phyloP scores from a whole-genome alignment of 2,888 invertebrate species.

The Dryobotodes eremita region DNA sequence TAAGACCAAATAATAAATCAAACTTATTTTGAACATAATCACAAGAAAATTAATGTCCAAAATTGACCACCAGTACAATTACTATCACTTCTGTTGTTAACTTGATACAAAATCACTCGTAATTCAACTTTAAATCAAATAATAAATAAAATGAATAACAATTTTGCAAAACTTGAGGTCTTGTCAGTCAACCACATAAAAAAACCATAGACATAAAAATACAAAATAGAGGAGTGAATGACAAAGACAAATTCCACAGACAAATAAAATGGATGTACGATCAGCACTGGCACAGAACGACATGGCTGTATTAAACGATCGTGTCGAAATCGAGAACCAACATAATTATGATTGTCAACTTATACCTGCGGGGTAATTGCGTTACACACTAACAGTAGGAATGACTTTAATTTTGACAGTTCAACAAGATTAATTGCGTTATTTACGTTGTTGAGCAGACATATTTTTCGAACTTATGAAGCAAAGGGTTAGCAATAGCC shows the following conservation, averaged over 20 bases:
- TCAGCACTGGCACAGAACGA: background rate
- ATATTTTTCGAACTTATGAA: no score
- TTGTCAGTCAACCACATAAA: constrained; percentile 66
- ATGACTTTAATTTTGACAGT: no score
- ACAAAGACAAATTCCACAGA: constrained; percentile 8
- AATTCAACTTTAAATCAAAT: constrained; percentile 17
- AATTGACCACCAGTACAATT: constrained; percentile 13
- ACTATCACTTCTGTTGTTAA: constrained; percentile 22
- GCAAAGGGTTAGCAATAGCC: no score
- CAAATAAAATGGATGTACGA: background rate
- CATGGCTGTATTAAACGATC: background rate
- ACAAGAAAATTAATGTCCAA: constrained; percentile 15
- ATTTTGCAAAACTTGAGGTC: constrained; percentile 64
- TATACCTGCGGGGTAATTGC: no score
- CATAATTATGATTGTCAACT: background rate
- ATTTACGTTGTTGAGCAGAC: no score
- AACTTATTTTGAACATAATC: constrained; percentile 46
- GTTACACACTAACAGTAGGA: no score
- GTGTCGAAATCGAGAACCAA: background rate
- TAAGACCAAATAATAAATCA: constrained; percentile 35
- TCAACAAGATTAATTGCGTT: no score
- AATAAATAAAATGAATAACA: constrained; percentile 49
- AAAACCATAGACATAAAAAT: constrained; percentile 52
- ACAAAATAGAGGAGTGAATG: constrained; percentile 17
- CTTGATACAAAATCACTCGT: constrained; percentile 17